Conservation (phyloP, 1,140 invertebrate genomes). For the Penaeus japonicus region DNA sequence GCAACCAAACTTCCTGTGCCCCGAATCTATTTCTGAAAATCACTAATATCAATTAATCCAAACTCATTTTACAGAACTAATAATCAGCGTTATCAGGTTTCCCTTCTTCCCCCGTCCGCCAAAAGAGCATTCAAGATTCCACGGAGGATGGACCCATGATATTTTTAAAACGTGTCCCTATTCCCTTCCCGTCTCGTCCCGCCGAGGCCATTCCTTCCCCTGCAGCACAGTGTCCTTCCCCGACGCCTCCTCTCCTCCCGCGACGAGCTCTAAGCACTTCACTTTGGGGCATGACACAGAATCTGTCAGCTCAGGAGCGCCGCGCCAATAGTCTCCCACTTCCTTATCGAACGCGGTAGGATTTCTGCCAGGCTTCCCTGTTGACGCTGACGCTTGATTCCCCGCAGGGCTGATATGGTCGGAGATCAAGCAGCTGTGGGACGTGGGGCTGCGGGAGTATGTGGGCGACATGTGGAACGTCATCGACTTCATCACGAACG, state of each 20-base stretch:
- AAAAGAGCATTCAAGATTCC: background rate
- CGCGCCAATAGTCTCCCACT: too few relatives aligned
- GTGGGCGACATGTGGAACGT: slow-evolving; percentile 99
- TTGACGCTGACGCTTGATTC: slow-evolving; percentile 23
- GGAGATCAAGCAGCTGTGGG: slow-evolving; percentile 98
- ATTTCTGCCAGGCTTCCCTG: too few relatives aligned
- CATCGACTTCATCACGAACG: slow-evolving; percentile 98
- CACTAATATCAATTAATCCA: too few relatives aligned
- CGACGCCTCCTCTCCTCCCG: background rate
- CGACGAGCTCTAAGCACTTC: too few relatives aligned
- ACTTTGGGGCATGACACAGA: too few relatives aligned
- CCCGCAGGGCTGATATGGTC: slow-evolving; percentile 92
- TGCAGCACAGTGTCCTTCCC: background rate
- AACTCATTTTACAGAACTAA: too few relatives aligned
- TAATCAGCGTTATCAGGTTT: background rate
- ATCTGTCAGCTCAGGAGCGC: too few relatives aligned
- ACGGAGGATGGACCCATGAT: background rate
- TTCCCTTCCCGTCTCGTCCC: background rate
- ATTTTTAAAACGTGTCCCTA: background rate
- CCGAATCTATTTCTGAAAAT: background rate
- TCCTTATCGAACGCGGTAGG: too few relatives aligned
- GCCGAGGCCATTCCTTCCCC: background rate
- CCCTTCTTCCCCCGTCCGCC: background rate
- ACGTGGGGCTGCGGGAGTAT: slow-evolving; percentile 94
- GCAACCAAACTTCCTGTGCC: too few relatives aligned